Conservation (phyloP, 2,797 vertebrate genomes). For the Aplochiton taeniatus region DNA sequence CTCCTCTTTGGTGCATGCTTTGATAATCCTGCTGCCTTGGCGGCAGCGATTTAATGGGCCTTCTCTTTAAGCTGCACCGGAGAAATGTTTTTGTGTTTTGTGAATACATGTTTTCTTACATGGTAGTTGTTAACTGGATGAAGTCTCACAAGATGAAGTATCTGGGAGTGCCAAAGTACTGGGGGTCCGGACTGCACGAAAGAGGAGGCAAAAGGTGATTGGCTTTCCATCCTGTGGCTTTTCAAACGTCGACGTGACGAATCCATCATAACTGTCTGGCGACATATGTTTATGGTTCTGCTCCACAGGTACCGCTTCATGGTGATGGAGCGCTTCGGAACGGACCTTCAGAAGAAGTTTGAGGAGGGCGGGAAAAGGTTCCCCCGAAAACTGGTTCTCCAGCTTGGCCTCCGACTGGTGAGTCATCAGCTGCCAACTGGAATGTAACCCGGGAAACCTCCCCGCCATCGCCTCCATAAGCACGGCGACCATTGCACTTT, state of each 20-base stretch:
- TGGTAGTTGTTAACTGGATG: conserved; percentile 89
- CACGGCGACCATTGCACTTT: too few species aligned
- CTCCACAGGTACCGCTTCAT: conserved; percentile 88
- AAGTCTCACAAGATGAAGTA: conserved; percentile 85
- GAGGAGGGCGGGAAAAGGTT: conserved; percentile 84
- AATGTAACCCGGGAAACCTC: too few species aligned
- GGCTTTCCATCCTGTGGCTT: background rate
- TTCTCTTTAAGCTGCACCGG: too few species aligned
- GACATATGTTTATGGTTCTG: background rate
- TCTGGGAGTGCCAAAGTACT: conserved; percentile 92
- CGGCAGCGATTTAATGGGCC: too few species aligned
- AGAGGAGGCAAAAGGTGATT: conserved; percentile 84
- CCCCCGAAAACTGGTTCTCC: conserved; percentile 88
- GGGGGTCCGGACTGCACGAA: conserved; percentile 92
- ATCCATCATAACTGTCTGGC: background rate
- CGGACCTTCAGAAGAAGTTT: conserved; percentile 92
- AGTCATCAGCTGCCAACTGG: conserved; percentile 35
- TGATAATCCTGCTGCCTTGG: too few species aligned
- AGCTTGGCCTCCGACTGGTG: conserved; percentile 90
- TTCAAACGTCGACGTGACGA: background rate
- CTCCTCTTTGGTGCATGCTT: too few species aligned
- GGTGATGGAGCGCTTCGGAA: conserved; percentile 94
- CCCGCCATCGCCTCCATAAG: too few species aligned
- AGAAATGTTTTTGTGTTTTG: background rate
- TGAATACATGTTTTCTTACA: conserved; percentile 12